Conservation (phyloP, 2,113 vertebrate genomes). For the Probosciger aterrimus region DNA sequence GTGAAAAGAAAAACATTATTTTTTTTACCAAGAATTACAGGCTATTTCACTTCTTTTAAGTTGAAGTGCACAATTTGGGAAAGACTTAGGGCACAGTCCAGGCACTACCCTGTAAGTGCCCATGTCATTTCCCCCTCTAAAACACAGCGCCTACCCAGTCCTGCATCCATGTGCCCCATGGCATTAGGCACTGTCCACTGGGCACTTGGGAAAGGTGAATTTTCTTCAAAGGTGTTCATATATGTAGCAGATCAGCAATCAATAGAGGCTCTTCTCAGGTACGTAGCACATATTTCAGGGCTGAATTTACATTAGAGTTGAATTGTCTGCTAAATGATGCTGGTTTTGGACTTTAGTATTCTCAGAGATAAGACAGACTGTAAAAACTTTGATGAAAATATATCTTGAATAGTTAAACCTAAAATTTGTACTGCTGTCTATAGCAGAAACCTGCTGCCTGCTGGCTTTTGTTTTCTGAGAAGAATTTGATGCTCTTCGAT, state of each 20-base stretch:
- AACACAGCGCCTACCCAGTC: rapidly evolving
- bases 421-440: not conserved
- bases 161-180: rapidly evolving
- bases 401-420: not conserved
- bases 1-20: not conserved
- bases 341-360: not conserved
- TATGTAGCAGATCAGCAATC: not conserved
- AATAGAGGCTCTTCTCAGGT: not conserved
- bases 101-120: not conserved
- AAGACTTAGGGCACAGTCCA: not conserved
- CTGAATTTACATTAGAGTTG: not conserved
- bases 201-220: not conserved
- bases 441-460: not conserved
- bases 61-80: not conserved
- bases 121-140: not conserved
- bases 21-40: not conserved
- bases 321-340: not conserved
- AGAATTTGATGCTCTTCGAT: not conserved
- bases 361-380: not conserved
- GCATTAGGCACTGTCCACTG: rapidly evolving
- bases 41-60: not conserved
- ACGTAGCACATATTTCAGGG: rapidly evolving
- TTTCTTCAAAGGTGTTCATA: not conserved
- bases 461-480: not conserved
- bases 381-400: not conserved